These are phyloP conservation scores for Austrolebias charrua DNA, from an alignment of 2,797 vertebrate genomes.

Conservation along the genomic window DNA sequence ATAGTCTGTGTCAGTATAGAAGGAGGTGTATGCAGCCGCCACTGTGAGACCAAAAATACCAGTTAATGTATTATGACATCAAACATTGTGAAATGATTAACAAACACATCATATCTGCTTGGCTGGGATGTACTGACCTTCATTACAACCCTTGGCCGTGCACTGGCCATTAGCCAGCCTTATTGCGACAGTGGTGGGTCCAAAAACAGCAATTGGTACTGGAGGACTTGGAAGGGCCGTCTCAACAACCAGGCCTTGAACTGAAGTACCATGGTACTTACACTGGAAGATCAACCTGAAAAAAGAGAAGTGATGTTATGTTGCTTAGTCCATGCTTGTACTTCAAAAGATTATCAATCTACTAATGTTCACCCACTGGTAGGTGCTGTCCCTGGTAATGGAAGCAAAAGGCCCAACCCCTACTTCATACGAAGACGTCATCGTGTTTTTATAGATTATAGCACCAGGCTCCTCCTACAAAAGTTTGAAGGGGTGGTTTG, in stretches of 20 bases:
- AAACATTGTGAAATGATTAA: slow-evolving; percentile 2
- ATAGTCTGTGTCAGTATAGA: slow-evolving; percentile 60
- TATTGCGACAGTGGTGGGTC: slow-evolving; percentile 63
- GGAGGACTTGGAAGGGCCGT: background rate
- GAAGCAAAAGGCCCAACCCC: slow-evolving; percentile 40
- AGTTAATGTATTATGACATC: slow-evolving; percentile 7
- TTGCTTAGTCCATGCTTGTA: background rate
- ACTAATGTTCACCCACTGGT: slow-evolving; percentile 55
- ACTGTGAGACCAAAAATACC: slow-evolving; percentile 42
- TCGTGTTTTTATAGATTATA: slow-evolving; percentile 75
- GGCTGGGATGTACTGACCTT: slow-evolving; percentile 40
- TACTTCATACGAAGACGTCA: slow-evolving; percentile 64
- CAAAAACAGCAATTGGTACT: slow-evolving; percentile 38
- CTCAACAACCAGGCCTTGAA: slow-evolving; percentile 49
- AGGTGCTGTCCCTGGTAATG: slow-evolving; percentile 76
- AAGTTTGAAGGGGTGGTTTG: background rate
- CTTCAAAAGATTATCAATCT: background rate
- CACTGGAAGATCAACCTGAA: slow-evolving; percentile 69
- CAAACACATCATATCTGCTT: slow-evolving; percentile 3
- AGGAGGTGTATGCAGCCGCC: slow-evolving; percentile 64
- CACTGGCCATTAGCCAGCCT: slow-evolving; percentile 72
- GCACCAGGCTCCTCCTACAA: slow-evolving; percentile 63
- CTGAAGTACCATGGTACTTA: slow-evolving; percentile 41
- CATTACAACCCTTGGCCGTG: slow-evolving; percentile 63
- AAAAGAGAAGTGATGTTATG: slow-evolving; percentile 10